Evolutionary conservation across 2,113 vertebrate species (phyloP).

Genomic region (Cygnus buccinator): DNA sequence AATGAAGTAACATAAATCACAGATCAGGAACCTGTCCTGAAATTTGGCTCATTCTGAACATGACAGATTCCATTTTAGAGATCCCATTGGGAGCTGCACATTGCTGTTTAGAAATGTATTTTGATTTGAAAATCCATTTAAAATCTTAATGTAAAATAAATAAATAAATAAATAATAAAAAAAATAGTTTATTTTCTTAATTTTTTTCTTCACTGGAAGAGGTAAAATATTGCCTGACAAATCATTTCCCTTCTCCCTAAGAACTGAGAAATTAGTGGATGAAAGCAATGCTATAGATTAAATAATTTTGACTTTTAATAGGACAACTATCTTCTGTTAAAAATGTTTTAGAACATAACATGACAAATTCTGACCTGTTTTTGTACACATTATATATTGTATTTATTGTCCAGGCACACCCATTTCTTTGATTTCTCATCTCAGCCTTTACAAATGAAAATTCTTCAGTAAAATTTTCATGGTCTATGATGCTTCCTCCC

Average conservation of each 20-base stretch:
- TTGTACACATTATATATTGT: neutral
- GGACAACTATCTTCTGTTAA: neutral
- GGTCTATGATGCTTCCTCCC: accelerated
- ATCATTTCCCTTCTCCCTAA: neutral
- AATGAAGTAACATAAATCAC: neutral
- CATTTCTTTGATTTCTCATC: neutral
- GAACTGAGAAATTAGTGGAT: neutral
- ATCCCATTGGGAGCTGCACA: neutral
- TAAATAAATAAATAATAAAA: neutral
- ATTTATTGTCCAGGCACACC: neutral
- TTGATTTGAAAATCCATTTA: neutral
- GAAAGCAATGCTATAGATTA: neutral
- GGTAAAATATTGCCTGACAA: neutral
- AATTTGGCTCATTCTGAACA: neutral
- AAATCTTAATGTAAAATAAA: neutral
- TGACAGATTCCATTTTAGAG: neutral
- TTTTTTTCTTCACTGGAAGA: neutral
- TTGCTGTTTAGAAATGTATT: neutral
- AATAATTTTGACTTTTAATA: neutral
- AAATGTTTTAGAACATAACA: neutral
- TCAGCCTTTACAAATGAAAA: neutral
- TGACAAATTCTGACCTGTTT: neutral
- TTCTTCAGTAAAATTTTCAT: neutral
- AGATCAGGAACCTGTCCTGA: neutral
- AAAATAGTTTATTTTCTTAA: neutral